Evolutionary conservation across 2,113 vertebrate species (phyloP).

Genomic region (Passer domesticus): DNA sequence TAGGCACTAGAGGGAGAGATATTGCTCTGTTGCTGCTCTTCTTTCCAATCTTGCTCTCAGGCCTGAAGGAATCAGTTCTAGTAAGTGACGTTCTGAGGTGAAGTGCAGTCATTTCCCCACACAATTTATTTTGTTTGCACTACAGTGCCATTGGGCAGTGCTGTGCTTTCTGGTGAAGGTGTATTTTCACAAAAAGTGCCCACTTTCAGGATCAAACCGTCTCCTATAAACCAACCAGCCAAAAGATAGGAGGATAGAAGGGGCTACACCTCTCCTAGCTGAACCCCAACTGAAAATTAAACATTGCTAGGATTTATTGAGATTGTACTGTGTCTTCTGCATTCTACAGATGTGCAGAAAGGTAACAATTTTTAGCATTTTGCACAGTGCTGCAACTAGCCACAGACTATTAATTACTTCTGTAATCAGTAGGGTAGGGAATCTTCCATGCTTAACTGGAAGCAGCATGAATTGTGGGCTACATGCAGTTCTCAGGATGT

Average conservation of each 20-base stretch:
- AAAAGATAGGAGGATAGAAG: not conserved
- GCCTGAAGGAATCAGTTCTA: constrained; percentile 9
- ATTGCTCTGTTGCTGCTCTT: not conserved
- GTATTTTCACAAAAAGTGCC: not conserved
- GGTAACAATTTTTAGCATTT: not conserved
- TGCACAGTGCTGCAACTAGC: not conserved
- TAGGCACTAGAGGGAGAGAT: not conserved
- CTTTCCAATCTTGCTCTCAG: not conserved
- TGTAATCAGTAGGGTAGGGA: not conserved
- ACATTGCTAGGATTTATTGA: not conserved
- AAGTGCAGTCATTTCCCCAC: not conserved
- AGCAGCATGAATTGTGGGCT: not conserved
- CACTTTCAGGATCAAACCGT: not conserved
- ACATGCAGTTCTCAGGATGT: not conserved
- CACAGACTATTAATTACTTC: not conserved
- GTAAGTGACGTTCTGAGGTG: not conserved
- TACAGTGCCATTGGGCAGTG: rapidly evolving
- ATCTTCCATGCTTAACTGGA: not conserved
- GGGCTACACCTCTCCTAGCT: not conserved
- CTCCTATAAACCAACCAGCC: not conserved
- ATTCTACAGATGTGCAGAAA: not conserved
- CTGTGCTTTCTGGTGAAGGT: not conserved
- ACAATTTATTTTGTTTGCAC: not conserved
- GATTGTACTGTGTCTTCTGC: not conserved
- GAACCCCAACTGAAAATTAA: not conserved